A percentile compares a stretch with the other conserved stretches of the same genome.
phyloP scores from a whole-genome alignment of 2,888 invertebrate genomes.

The Troides oblongomaculatus region DNA sequence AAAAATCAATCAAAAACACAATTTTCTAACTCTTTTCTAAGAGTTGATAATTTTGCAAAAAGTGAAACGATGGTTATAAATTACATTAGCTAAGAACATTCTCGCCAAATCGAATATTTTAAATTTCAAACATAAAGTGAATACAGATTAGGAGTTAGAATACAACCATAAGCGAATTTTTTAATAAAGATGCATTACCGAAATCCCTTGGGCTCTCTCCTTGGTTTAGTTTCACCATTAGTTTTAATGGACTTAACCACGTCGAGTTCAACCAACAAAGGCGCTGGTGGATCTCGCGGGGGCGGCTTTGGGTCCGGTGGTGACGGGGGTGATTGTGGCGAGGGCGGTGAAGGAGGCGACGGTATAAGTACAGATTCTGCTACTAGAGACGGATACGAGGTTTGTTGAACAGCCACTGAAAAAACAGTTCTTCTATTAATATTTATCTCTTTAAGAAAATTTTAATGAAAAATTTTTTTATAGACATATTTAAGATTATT shows the following conservation, averaged over 20 bases:
- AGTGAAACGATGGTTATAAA: no score
- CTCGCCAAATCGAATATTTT: no score
- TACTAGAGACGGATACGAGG: constrained; percentile 11
- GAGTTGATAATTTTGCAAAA: no score
- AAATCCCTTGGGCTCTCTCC: constrained; percentile 67
- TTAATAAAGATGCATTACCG: constrained; percentile 51
- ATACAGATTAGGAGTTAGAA: no score
- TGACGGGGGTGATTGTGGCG: constrained; percentile 14
- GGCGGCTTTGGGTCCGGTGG: constrained; percentile 24
- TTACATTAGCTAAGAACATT: no score
- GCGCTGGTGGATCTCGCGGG: constrained; percentile 28
- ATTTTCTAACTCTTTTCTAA: no score
- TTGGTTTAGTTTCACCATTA: constrained; percentile 63
- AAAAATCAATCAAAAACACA: no score
- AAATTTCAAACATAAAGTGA: no score
- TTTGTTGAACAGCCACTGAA: constrained; percentile 13
- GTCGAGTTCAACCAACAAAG: constrained; percentile 40
- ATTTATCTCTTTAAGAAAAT: neutral
- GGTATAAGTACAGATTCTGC: constrained; percentile 13
- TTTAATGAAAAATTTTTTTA: no score
- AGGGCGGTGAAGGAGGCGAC: constrained; percentile 14
- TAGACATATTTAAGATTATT: no score
- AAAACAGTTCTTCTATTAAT: neutral
- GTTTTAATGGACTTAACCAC: constrained; percentile 40
- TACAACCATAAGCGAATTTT: no score